Evolutionary conservation across 2,888 invertebrate species (phyloP), one percentile per base, ranked within the genome.

Genomic region (Coecobrya sp.): DNA sequence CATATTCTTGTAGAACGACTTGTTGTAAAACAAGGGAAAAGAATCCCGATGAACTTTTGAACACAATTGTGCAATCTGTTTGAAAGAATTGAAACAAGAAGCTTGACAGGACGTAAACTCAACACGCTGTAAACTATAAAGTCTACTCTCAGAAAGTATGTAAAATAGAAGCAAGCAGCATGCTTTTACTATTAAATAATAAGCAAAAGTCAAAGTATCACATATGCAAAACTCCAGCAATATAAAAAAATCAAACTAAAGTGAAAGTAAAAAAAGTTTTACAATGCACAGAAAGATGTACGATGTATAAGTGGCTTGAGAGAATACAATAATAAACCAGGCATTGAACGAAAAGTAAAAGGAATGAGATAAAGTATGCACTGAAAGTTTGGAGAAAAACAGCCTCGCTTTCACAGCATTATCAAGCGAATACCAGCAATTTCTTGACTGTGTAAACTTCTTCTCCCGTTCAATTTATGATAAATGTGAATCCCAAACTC

Each of bases 401-500:
- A 73, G 22, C n/a, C 42, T 27, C 11, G n/a, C 16, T 27, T 45
- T 76, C 11, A 13, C 45, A 76, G 10, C 76, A 22, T 45, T 19
- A 76, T 45, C 76, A 45, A 22, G 65, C 10, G 27, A 45, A 22
- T 7, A 49, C 76, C 25, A 27, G 65, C 65, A 65, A 65, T 13
- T 22, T 45, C 19, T 76, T 79, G 36, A 4, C 79, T 49, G 19
- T n/a, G 22, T 10, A 25, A 79, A 49, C 42, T 36, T 82, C 62
- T 82, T 36, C 62, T 30, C 36, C 30, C 36, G 42, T 59, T 76
- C 27, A n/a, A 42, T 76, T 73, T 55, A 86, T 88, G 81, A 88
- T 88, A 88, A 62, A 88, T 88, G 79, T 16, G 88, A 88, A 88
- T 88, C 65, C 81, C 81, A 81, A 45, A 73, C 42, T 73, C 52